A percentile compares a stretch with the other conserved stretches of the same genome.
phyloP scores from a whole-genome alignment of 2,888 invertebrate genomes.

The Ephialtes manifestator region DNA sequence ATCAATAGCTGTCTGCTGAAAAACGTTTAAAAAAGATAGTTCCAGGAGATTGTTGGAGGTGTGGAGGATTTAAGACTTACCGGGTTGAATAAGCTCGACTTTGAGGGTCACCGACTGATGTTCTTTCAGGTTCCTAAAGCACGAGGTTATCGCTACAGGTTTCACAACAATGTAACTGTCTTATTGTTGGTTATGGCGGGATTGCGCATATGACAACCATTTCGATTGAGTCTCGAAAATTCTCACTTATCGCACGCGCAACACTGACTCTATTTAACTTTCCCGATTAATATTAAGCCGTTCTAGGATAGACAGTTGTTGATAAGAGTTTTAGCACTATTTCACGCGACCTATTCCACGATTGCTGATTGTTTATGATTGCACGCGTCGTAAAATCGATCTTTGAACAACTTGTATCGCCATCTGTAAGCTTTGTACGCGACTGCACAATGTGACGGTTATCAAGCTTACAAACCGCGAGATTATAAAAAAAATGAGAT shows the following conservation, averaged over 20 bases:
- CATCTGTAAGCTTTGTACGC: not conserved
- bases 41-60: not conserved
- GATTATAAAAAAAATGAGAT: no score
- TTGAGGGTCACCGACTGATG: constrained; percentile 28
- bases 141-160: constrained; percentile 5
- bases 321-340: not conserved
- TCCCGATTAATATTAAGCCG: not conserved
- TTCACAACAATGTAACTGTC: constrained; percentile 3
- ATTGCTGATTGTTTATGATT: constrained; percentile 24
- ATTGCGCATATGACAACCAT: constrained; percentile 3
- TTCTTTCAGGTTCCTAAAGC: constrained; percentile 27
- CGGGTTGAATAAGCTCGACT: not conserved
- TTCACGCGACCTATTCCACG: not conserved
- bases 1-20: not conserved
- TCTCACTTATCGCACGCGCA: not conserved
- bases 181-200: constrained; percentile 37
- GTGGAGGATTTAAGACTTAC: not conserved
- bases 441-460: not conserved
- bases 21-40: not conserved
- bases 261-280: not conserved
- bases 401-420: constrained; percentile 22
- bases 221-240: constrained; percentile 1
- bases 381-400: not conserved
- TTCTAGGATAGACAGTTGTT: not conserved
- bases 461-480: no score